phyloP scores from a whole-genome alignment of 2,113 vertebrate species.

The Apus apus region DNA sequence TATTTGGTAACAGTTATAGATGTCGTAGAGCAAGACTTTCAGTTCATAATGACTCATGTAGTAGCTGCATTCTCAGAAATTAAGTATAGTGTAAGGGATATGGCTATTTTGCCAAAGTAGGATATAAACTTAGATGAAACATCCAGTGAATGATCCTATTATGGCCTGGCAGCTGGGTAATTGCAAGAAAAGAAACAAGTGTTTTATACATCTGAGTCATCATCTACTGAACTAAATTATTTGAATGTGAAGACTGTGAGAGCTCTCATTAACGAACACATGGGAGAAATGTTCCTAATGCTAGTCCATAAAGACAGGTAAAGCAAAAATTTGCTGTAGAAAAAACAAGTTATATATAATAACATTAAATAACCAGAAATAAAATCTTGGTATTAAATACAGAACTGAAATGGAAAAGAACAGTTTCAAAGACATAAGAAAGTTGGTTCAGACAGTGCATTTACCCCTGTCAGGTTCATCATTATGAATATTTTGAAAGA shows the following conservation, averaged over 20 bases:
- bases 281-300: background rate
- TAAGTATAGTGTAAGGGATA: constrained; percentile 20
- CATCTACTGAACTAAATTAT: constrained; percentile 26
- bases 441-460: background rate
- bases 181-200: constrained; percentile 13
- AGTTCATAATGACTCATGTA: constrained; percentile 34
- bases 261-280: background rate
- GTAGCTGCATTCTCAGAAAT: constrained; percentile 18
- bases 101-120: background rate
- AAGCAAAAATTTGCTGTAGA: background rate
- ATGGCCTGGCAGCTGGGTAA: constrained; percentile 24
- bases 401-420: background rate
- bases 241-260: background rate
- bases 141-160: constrained; percentile 34
- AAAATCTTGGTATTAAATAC: background rate
- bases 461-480: background rate
- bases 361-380: background rate
- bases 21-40: constrained; percentile 23
- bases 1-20: background rate
- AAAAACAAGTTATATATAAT: background rate
- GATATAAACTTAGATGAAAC: constrained; percentile 20
- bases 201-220: constrained; percentile 45
- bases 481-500: background rate
- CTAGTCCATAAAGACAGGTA: background rate
- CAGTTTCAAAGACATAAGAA: background rate